These are phyloP conservation scores for Temnothorax curvispinosus DNA, from an alignment of 1,140 invertebrate genomes.

Conservation along the genomic window DNA sequence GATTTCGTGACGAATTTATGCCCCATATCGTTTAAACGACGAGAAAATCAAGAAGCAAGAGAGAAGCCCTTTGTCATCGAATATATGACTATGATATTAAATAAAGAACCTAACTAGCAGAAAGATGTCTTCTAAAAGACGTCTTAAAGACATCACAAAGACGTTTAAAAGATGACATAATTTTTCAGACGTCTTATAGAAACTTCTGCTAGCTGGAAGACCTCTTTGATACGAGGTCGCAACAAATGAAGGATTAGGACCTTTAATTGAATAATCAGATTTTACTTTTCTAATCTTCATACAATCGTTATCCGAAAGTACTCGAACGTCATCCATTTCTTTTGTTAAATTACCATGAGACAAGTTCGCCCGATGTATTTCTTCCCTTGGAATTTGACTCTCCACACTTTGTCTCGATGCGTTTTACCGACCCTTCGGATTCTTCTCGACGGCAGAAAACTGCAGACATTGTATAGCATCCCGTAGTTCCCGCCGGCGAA, in stretches of 20 bases:
- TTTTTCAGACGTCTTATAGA: no score
- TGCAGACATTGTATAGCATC: background rate
- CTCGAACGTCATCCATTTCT: background rate
- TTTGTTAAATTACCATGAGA: background rate
- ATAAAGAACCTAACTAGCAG: no score
- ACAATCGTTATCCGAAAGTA: background rate
- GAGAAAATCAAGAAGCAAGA: background rate
- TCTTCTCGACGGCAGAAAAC: slow-evolving; percentile 15
- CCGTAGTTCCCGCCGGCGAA: slow-evolving; percentile 35
- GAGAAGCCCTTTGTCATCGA: background rate
- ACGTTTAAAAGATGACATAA: no score
- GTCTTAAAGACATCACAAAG: no score
- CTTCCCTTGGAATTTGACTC: background rate
- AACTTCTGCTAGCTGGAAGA: no score
- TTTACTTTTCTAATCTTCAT: background rate
- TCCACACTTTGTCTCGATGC: background rate
- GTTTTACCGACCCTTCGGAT: background rate
- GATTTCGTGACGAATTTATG: slow-evolving; percentile 31
- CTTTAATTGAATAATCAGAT: background rate
- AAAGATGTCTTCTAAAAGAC: no score
- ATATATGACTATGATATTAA: background rate
- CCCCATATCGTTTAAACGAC: background rate
- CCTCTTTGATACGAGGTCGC: background rate
- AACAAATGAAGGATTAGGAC: background rate
- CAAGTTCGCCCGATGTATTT: background rate